Base-by-base conservation (phyloP, 23 tunicate genomes). In the Trididemnum clinides region DNA sequence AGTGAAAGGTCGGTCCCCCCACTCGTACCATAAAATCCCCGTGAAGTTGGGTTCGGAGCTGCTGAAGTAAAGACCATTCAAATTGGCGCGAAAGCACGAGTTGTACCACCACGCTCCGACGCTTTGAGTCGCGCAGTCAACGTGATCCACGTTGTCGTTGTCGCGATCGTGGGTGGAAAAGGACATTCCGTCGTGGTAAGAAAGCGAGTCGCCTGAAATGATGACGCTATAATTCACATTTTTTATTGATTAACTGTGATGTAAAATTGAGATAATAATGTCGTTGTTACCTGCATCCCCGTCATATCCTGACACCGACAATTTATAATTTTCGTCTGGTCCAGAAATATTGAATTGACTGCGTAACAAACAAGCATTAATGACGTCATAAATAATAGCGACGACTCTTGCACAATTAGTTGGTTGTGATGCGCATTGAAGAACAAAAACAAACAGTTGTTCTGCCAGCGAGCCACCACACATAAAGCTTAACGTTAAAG, bases 71-170 rank as follows among this genome's bases (percentile, higher is more conserved):
- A 35, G 7, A 2, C 81, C 81, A 22, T 74, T 74, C 12, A 74
- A 28, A 37, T 74, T 74, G 33, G 81, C 81, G 2, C 58, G 57
- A 20, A 20, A 38, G 81, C 81, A 74, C 12, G 29, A 18, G 58
- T 74, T 74, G 58, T 74, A 74, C 81, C 81, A 74, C 81, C 81
- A 74, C 1, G 29, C 81, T 23, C 81, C 81, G 27, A 10, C 15
- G 81, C 21, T 38, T 23, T 37, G 19, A 7, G 36, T 28, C 7
- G 81, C 81, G 34, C 81, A 74, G 23, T 74, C 34, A 4, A 6
- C 19, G 27, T 12, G 18, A 38, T 36, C 57, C 4, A 22, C 10
- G 81, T 74, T 74, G 34, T 74, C 81, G 31, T 74, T 74, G 81
- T 74, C 81, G 5, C 26, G 21, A 27, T 74, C 81, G 10, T 38